Base-by-base conservation (phyloP, 1,140 invertebrate species). In the Nephila pilipes region DNA sequence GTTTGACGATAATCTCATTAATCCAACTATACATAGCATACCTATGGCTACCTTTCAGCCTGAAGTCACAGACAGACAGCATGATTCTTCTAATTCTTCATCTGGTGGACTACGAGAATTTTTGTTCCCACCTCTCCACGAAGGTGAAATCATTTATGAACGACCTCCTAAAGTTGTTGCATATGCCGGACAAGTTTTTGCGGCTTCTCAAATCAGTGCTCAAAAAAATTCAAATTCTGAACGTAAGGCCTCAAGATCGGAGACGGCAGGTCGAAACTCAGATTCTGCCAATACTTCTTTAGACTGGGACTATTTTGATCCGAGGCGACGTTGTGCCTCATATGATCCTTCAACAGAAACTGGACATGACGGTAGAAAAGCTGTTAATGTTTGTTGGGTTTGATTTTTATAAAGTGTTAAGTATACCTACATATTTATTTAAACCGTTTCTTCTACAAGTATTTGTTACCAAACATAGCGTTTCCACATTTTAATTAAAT, bases 231-330 rank as follows among this genome's bases (percentile, higher is more conserved):
- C 38, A 54, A 12, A 22, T 4, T 6, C 25, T 75, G 60, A 57
- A 54, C 2, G 6, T 25, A 36, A 81, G 32, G 2, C 8, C 0
- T 65, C 85, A 16, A 46, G 63, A 29, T 55, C 29, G 16, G 29
- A 46, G 20, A n/a, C 87, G 69, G 2, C 87, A 16, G n/a, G 8
- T 55, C 32, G 5, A 38, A 69, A 54, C 29, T 38, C 32, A 57
- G 36, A 46, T 8, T 22, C 60, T 29, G 38, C 25, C 22, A 75
- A 55, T 12, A 25, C 54, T 12, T 83, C 89, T 22, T 25, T 91
- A 79, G 89, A 81, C 14, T 91, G 89, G 89, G 89, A 91, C 55
- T 91, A 91, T 65, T 83, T 63, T 46, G 89, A 91, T 29, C 10
- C 89, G 18, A 83, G 22, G 25, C 25, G 22, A 10, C 65, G 57